Evolutionary conservation across 2,113 vertebrate genomes (phyloP), one percentile per base, ranked within the genome.

Genomic region (Xerus inauris): DNA sequence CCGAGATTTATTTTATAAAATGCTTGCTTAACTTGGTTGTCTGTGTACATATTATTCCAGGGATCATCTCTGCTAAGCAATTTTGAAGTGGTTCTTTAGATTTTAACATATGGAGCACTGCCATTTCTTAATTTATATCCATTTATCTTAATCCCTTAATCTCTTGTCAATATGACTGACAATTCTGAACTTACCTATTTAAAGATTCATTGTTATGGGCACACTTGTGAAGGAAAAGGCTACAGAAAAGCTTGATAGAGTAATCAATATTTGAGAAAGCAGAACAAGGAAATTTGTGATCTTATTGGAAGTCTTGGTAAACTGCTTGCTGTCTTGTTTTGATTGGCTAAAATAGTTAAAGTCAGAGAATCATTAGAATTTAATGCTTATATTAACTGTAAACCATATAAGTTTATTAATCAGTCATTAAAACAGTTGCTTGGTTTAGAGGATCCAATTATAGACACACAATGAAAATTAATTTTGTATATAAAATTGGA

Each of bases 331-430:
- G 19, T 82, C 17, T 67, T 64, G 83, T 91, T 86, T 81, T 38
- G 10, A 4, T 59, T 88, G 45, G 20, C 40, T 64, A 95, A 84
- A 95, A 73, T 88, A 57, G 19, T 47, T 45, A 88, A 93, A 84
- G 62, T 6, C 26, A 84, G 51, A 88, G 20, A 77, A 89, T 64
- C 77, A 72, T 72, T 94, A 88, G 14, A 84, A 94, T 87, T 83
- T 84, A 59, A 65, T 65, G 82, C 71, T 9, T 20, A 67, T 84
- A 75, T 65, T 84, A 71, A 91, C 40, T 75, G 8, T 82, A 45
- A 16, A 35, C 7, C 8, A 35, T 51, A 6, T 89, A 12, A 47
- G 26, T n/a, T 93, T 90, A 67, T 59, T 57, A 73, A 42, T 92
- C 30, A 92, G 42, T 65, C 45, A 62, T 80, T 90, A 72, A 81